These are phyloP conservation scores for Eulemur mongoz DNA, from an alignment of 2,797 vertebrate species.

Conservation along the genomic window DNA sequence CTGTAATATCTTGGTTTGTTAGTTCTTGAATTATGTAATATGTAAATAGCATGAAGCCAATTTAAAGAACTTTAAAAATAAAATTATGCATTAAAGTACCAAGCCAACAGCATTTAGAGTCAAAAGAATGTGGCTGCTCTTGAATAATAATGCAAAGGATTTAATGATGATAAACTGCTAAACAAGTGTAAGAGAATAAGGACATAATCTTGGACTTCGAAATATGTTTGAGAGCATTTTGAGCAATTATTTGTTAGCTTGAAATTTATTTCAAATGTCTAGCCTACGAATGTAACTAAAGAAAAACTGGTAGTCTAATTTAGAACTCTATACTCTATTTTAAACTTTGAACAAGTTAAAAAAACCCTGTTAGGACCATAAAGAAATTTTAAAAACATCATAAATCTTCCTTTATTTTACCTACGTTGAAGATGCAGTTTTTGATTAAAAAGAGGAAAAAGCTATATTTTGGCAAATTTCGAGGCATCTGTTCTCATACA, in stretches of 20 bases:
- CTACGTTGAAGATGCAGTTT: slow-evolving; percentile 44
- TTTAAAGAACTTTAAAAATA: slow-evolving; percentile 41
- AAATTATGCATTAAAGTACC: slow-evolving; percentile 35
- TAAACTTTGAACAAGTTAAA: slow-evolving; percentile 45
- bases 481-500: slow-evolving; percentile 36
- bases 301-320: slow-evolving; percentile 54
- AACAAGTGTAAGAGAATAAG: background rate
- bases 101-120: slow-evolving; percentile 40
- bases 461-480: slow-evolving; percentile 12
- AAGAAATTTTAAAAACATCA: background rate
- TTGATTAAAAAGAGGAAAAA: slow-evolving; percentile 35
- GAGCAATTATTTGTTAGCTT: slow-evolving; percentile 54
- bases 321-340: slow-evolving; percentile 44
- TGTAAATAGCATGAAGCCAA: slow-evolving; percentile 2
- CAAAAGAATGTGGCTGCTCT: slow-evolving; percentile 30
- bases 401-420: slow-evolving; percentile 32
- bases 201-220: slow-evolving; percentile 22
- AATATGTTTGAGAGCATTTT: slow-evolving; percentile 19
- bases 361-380: background rate
- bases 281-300: slow-evolving; percentile 45
- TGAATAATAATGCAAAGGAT: slow-evolving; percentile 32
- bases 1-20: slow-evolving; percentile 3
- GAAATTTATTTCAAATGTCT: slow-evolving; percentile 45
- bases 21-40: slow-evolving; percentile 43
- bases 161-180: slow-evolving; percentile 28